Base-by-base conservation (phyloP, 2,797 vertebrate species). In the Oreortyx pictus region DNA sequence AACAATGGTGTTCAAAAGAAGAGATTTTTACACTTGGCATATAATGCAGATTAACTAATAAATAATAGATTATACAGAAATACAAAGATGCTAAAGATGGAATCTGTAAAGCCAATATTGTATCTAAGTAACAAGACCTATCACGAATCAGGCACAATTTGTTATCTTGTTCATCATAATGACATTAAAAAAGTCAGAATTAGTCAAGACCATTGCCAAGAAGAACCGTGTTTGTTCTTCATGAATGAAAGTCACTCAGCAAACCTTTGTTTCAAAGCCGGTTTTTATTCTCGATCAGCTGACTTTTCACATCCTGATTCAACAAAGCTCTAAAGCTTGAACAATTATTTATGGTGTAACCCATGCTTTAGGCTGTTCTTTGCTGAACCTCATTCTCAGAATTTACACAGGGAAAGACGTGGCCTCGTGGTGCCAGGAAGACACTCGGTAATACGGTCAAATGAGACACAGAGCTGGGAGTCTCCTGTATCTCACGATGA, bases 221-320 rank as follows among this genome's bases (percentile, higher is more conserved):
- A n/a, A 47, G 47, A 29, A 41, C 2, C 35, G 61, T 89, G 90
- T 92, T 92, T 91, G 86, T 78, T 86, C 75, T 59, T 56, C 39
- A 3, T 20, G 54, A 44, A 86, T 7, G 54, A 75, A 33, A 54
- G 71, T 93, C 91, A 50, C 79, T 85, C 70, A 94, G 80, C 86
- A 46, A 50, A 59, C 31, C 89, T 94, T 91, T 92, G 87, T 82
- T 71, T 72, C 89, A 35, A 16, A 33, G 90, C 31, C 2, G 0
- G 61, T 60, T 33, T 90, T 64, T 47, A 25, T 31, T 52, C 71
- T 91, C 78, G 54, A 2, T 60, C 90, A 86, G 93, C 50, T 90
- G 77, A 90, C 83, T 94, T 61, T 22, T 60, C 90, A 92, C 81
- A 80, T 82, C 88, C 92, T 92, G 89, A 87, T 85, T 90, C 78